phyloP scores from a whole-genome alignment of 1,140 invertebrate species.

The Lordiphosa mommai region DNA sequence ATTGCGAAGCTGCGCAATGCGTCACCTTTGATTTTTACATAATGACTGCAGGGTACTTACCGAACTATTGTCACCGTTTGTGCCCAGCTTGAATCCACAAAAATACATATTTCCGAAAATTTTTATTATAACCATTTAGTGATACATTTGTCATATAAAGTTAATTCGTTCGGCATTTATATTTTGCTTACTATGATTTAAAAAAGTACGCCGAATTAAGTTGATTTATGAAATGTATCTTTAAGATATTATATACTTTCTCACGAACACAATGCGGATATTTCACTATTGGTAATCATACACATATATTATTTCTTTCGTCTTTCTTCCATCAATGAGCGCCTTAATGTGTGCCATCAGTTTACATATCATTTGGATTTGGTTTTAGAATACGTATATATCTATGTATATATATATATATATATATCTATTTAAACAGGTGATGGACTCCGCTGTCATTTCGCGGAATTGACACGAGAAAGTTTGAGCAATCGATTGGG shows the following conservation, averaged over 20 bases:
- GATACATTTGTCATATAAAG: conserved; percentile 53
- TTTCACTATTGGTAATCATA: conserved; percentile 35
- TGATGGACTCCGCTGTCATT: no score
- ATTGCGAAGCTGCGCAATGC: no score
- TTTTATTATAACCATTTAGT: conserved; percentile 60
- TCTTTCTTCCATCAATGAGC: conserved; percentile 5
- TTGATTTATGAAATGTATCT: conserved; percentile 52
- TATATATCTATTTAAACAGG: conserved; percentile 7
- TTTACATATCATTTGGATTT: conserved; percentile 7
- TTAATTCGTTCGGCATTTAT: conserved; percentile 31
- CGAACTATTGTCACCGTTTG: neutral
- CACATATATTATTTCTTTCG: no score
- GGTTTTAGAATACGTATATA: conserved; percentile 6
- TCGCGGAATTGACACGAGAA: no score
- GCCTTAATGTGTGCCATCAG: conserved; percentile 11
- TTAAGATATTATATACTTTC: conserved; percentile 51
- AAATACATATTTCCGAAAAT: conserved; percentile 40
- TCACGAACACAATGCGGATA: conserved; percentile 69
- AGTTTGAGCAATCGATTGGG: no score
- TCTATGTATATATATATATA: conserved; percentile 24
- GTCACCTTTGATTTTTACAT: neutral
- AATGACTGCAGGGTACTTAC: no score
- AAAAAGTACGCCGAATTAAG: conserved; percentile 39
- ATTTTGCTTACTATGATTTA: conserved; percentile 32
- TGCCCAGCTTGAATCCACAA: neutral